Base-by-base conservation (phyloP, 2,888 invertebrate species). In the Eupeodes latifasciatus region DNA sequence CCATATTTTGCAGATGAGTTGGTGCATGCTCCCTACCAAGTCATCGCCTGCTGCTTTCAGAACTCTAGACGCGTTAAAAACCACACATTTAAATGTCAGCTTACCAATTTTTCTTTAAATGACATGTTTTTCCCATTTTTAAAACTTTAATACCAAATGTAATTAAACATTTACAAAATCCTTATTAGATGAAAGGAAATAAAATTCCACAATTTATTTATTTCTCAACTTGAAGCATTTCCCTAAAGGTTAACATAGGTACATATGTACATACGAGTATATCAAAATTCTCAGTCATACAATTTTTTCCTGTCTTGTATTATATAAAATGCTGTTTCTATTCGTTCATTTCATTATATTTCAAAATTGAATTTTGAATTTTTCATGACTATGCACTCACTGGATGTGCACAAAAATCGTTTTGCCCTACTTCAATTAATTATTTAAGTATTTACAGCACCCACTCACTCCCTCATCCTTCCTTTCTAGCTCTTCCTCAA, bases 311-410 rank as follows among this genome's bases (percentile, higher is more conserved):
- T 47, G 27, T 47, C 12, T 47, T 47, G 6, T 40, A 7, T 40
- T 40, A 7, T 40, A 7, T 5, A n/a, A 7, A 69, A 53, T n/a
- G 53, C 51, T 0, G 0, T 53, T 40, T 69, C 27, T 40, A 34
- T 69, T 10, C 36, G 4, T 47, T 71, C 71, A 11, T 55, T 55
- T 55, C 71, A 55, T 71, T 59, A 59, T 59, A 81, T 66, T 59
- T 77, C 47, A 67, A 75, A 80, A 84, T 84, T 80, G 62, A 76
- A 64, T 81, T 80, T 80, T 85, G 61, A 81, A 85, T 85, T 85
- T 85, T 76, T 81, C 76, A 85, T 85, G 85, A 76, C 27, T 57
- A 71, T 81, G 76, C 79, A 75, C 53, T 80, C 67, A 53, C 34
- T 66, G 36, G 36, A 69, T 76, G 69, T 78, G 74, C 67, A 84